Percentiles rank a stretch among this genome's conserved stretches.
Evolutionary conservation across 2,113 vertebrate species (phyloP).

Genomic region (Sphaerodactylus townsendi): DNA sequence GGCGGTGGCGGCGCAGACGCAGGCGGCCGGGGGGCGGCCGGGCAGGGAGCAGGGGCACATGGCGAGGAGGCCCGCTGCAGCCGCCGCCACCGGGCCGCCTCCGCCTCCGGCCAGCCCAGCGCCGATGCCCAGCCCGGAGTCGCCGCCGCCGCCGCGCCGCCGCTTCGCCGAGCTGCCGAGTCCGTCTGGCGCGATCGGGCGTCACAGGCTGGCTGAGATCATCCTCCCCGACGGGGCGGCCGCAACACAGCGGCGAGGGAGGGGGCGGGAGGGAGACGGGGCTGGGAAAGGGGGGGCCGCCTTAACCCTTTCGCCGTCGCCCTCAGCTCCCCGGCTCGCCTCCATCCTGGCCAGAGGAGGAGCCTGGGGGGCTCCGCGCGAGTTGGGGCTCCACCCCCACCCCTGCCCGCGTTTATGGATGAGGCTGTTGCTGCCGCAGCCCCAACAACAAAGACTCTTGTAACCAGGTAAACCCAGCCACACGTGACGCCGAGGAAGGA

Average conservation of each 20-base stretch:
- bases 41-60: conserved; percentile 80
- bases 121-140: neutral
- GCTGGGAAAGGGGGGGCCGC: neutral
- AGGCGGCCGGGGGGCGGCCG: conserved; percentile 66
- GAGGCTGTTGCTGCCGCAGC: too few relatives aligned
- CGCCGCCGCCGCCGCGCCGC: neutral
- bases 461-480: too few relatives aligned
- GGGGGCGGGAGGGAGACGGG: neutral
- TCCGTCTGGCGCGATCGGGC: conserved; percentile 74
- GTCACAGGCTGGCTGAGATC: conserved; percentile 81
- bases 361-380: too few relatives aligned
- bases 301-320: neutral
- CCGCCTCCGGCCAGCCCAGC: neutral
- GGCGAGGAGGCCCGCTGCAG: conserved; percentile 20
- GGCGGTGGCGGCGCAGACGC: conserved; percentile 64
- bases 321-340: neutral
- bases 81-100: neutral
- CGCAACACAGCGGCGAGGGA: conserved; percentile 30
- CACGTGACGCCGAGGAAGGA: too few relatives aligned
- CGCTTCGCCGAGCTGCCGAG: conserved; percentile 25
- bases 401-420: too few relatives aligned
- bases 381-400: too few relatives aligned
- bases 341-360: too few relatives aligned
- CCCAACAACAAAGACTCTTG: too few relatives aligned
- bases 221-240: conserved; percentile 77